Conservation (phyloP, 2,888 invertebrate genomes). For the Diabrotica balteata region DNA sequence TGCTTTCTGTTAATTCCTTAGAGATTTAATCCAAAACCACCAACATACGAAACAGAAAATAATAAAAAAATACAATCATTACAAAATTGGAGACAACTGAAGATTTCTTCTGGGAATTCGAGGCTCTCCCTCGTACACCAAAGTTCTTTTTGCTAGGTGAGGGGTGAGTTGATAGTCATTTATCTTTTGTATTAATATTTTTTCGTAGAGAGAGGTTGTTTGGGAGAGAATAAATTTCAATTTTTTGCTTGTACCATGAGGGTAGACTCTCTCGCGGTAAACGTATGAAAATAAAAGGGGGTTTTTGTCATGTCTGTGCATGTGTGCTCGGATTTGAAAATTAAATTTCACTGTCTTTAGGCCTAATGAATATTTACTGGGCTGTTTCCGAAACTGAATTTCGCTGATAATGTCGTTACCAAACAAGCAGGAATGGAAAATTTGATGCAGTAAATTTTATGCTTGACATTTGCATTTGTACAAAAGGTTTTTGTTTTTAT, state of each 20-base stretch:
- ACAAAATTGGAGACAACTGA: not conserved
- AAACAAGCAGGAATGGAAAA: not conserved
- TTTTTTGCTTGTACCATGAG: slow-evolving; percentile 27
- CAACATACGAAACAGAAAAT: not conserved
- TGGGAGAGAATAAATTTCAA: slow-evolving; percentile 29
- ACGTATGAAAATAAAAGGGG: slow-evolving; percentile 25
- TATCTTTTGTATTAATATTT: slow-evolving; percentile 43
- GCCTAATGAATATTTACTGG: slow-evolving; percentile 24
- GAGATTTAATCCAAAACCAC: too few species aligned
- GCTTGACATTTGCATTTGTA: not conserved
- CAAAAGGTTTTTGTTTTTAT: too few species aligned
- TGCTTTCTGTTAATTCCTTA: too few species aligned
- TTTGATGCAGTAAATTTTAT: not conserved
- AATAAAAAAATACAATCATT: not conserved
- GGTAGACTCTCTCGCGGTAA: slow-evolving; percentile 12
- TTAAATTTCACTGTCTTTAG: slow-evolving; percentile 22
- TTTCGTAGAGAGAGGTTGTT: slow-evolving; percentile 26
- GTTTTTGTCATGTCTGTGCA: slow-evolving; percentile 30
- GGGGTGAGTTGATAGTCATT: slow-evolving; percentile 40
- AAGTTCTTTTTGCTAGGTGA: slow-evolving; percentile 33
- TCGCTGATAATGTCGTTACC: slow-evolving; percentile 8
- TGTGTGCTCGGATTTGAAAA: slow-evolving; percentile 23
- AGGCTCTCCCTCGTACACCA: slow-evolving; percentile 6
- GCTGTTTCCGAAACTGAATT: slow-evolving; percentile 14
- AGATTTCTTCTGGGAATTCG: slow-evolving; percentile 3